Base-by-base conservation (phyloP, 2,888 invertebrate species). In the Hirudinaria manillensis region DNA sequence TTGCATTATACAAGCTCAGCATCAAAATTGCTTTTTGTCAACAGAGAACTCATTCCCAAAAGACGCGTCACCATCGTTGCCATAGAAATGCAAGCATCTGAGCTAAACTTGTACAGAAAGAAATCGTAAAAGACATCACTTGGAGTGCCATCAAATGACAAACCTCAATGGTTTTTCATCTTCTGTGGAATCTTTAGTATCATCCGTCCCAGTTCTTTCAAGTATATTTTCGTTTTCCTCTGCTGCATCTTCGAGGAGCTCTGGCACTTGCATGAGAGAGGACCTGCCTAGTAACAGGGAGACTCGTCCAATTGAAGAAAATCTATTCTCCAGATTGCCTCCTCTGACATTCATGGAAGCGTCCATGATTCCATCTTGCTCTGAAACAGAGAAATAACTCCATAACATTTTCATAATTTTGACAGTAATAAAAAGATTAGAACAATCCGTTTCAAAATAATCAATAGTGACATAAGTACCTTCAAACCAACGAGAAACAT, bases 401-500 rank as follows among this genome's bases (percentile, higher is more conserved):
- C 16, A 45, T 3, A 16, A 45, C 10, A 45, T 45, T 45, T 45
- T n/a, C n/a, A 56, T 24, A 56, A 16, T 24, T 56, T 24, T 16
- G 7, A 27, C 7, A 61, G 61, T 4, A 61, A 61, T 61, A 61
- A 27, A 21, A 1, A 16, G 7, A 29, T 61, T 24, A 61, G n/a
- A 61, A 61, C 19, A 61, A 61, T 24, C 16, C 13, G 66, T 24
- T 2, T 68, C 4, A 68, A 68, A 68, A 68, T n/a, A 34, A 34
- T n/a, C n/a, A 13, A 68, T 34, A 19, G 1, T 34, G 34, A 32
- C 10, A n/a, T 32, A 19, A 65, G 10, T n/a, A 68, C 68, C 68
- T 68, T 68, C 68, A 36, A 68, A 4, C 68, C 68, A 68, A 32
- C n/a, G 34, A 32, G 68, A 68, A 32, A 68, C 29, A 34, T 68